phyloP scores from a whole-genome alignment of 1,140 invertebrate species.

The Pteromalus puparum region DNA sequence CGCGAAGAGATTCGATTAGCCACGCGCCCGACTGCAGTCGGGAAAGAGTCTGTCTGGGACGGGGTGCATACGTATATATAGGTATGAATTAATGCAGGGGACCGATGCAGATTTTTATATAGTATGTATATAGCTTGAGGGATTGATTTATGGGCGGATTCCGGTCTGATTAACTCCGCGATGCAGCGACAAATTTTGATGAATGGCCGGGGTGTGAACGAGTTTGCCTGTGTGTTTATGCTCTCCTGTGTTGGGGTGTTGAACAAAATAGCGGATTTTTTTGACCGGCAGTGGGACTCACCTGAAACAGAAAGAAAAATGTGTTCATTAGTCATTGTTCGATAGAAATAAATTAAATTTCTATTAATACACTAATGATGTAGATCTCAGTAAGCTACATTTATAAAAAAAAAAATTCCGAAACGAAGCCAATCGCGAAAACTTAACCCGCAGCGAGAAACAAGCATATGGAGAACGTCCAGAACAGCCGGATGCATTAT shows the following conservation, averaged over 20 bases:
- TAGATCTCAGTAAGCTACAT: neutral
- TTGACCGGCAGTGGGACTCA: slow-evolving; percentile 11
- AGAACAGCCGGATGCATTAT: neutral
- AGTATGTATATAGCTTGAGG: neutral
- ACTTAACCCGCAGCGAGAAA: neutral
- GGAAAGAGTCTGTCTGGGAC: neutral
- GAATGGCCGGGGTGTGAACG: neutral
- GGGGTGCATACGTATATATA: neutral
- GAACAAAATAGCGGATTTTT: neutral
- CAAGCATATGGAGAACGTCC: neutral
- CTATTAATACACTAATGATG: neutral
- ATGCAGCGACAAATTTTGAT: neutral
- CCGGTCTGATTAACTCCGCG: slow-evolving; percentile 2
- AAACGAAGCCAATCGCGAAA: slow-evolving; percentile 2
- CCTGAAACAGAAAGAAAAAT: slow-evolving; percentile 43
- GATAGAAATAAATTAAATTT: neutral
- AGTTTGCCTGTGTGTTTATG: neutral
- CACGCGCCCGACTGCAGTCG: neutral
- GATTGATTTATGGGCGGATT: slow-evolving; percentile 13
- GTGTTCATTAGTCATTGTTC: neutral
- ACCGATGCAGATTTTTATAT: slow-evolving; percentile 5
- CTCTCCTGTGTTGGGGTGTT: neutral
- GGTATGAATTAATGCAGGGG: neutral
- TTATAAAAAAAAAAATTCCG: neutral
- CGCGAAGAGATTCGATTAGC: slow-evolving; percentile 7